Percentiles rank a stretch among this genome's conserved stretches.
Evolutionary conservation across 2,888 invertebrate genomes (phyloP).

Genomic region (Ceriagrion tenellum): DNA sequence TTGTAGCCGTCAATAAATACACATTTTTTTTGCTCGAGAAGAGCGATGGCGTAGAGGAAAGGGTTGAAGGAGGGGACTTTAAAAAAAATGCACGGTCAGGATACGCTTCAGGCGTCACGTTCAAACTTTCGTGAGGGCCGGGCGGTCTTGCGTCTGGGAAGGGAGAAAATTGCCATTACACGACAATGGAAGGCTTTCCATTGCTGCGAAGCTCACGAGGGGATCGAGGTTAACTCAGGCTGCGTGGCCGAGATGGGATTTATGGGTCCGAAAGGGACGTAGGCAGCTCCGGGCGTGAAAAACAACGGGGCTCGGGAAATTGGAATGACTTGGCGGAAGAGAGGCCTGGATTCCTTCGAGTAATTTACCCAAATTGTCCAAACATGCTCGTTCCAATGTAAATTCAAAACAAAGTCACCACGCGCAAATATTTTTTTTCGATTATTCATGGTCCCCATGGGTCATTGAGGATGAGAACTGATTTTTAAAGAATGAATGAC

Average conservation of each 20-base stretch:
- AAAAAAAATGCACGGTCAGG: not conserved
- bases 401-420: no score
- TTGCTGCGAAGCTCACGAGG: not conserved
- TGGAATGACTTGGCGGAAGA: not conserved
- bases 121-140: not conserved
- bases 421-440: no score
- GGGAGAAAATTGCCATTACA: not conserved
- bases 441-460: no score
- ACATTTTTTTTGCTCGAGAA: no score
- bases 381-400: no score
- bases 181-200: not conserved
- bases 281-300: not conserved
- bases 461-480: no score
- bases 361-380: no score
- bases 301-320: not conserved
- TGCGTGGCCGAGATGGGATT: not conserved
- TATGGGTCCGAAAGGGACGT: not conserved
- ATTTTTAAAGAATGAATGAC: no score
- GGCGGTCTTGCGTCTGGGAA: not conserved
- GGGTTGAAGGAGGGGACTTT: no score
- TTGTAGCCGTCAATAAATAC: no score
- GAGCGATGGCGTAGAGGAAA: no score
- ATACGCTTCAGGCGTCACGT: not conserved
- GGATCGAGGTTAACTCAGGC: not conserved
- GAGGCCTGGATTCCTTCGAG: not conserved